Percentiles rank a stretch among this genome's conserved stretches.
Conservation (phyloP, 2,888 invertebrate species). For the Acanthosepion pharaonis region DNA sequence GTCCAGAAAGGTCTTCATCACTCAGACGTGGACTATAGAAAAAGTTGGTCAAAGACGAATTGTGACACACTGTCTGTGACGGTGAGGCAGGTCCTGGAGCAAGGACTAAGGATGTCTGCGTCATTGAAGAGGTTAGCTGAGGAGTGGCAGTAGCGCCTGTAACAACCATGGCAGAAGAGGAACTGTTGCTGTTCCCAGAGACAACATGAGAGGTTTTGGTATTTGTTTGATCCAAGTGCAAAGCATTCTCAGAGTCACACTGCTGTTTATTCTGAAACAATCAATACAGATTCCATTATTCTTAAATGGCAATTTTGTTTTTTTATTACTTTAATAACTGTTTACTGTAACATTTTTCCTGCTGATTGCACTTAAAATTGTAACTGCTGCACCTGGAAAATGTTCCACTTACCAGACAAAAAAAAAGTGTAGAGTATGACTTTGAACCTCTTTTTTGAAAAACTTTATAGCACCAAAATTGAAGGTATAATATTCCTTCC, state of each 20-base stretch:
- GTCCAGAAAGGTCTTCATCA: conserved; percentile 66
- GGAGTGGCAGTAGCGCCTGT: not conserved
- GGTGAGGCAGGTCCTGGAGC: not conserved
- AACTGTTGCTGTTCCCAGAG: not conserved
- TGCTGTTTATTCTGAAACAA: conserved; percentile 44
- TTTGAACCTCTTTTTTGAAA: too few species aligned
- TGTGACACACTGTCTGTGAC: not conserved
- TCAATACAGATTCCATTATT: not conserved
- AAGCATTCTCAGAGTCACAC: conserved; percentile 42
- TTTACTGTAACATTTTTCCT: too few species aligned
- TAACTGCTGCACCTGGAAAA: too few species aligned
- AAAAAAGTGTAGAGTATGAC: not conserved
- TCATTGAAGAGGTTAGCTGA: conserved; percentile 42
- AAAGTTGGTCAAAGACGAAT: not conserved
- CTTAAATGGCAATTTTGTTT: too few species aligned
- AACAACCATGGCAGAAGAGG: not conserved
- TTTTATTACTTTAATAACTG: too few species aligned
- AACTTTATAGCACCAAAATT: too few species aligned
- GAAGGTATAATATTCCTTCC: too few species aligned
- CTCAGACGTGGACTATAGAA: conserved; percentile 61
- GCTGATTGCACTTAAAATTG: too few species aligned
- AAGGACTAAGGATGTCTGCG: conserved; percentile 42
- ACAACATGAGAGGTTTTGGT: conserved; percentile 10
- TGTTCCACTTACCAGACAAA: not conserved
- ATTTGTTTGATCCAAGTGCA: conserved; percentile 41